Conservation (phyloP, 2,113 vertebrate genomes). For the Numida meleagris region DNA sequence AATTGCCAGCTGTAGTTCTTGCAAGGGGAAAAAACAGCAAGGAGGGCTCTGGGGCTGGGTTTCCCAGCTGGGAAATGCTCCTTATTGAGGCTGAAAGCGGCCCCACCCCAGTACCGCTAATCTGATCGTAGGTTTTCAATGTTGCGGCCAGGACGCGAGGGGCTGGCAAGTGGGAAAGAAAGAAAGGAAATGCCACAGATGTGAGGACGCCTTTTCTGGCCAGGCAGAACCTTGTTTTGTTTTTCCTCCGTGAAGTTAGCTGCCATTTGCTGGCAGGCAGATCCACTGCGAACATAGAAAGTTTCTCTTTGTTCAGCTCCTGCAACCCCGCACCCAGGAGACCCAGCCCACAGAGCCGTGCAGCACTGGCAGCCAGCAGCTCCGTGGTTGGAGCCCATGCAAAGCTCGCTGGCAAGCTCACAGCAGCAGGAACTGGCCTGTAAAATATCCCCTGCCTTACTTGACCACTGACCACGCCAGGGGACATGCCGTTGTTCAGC, state of each 20-base stretch:
- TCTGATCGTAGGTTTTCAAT: constrained; percentile 32
- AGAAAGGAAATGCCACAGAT: constrained; percentile 71
- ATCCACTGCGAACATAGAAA: background rate
- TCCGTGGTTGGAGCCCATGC: background rate
- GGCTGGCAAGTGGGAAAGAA: constrained; percentile 16
- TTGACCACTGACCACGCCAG: background rate
- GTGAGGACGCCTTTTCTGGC: constrained; percentile 49
- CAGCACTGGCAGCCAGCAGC: background rate
- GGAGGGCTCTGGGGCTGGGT: background rate
- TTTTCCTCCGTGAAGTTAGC: constrained; percentile 12
- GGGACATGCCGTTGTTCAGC: background rate
- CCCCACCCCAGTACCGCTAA: constrained; percentile 24
- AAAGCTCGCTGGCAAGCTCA: background rate
- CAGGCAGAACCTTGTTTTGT: background rate
- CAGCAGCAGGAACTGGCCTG: accelerated
- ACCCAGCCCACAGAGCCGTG: background rate
- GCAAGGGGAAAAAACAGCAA: background rate
- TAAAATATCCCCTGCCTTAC: background rate
- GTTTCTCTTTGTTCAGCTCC: constrained; percentile 51
- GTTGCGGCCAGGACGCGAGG: background rate
- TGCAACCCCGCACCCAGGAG: background rate
- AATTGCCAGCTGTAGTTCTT: accelerated
- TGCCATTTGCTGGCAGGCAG: constrained; percentile 45
- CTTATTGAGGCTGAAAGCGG: background rate
- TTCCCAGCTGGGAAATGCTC: background rate